Evolutionary conservation across 2,113 vertebrate species (phyloP).

Genomic region (Grallaria varia): DNA sequence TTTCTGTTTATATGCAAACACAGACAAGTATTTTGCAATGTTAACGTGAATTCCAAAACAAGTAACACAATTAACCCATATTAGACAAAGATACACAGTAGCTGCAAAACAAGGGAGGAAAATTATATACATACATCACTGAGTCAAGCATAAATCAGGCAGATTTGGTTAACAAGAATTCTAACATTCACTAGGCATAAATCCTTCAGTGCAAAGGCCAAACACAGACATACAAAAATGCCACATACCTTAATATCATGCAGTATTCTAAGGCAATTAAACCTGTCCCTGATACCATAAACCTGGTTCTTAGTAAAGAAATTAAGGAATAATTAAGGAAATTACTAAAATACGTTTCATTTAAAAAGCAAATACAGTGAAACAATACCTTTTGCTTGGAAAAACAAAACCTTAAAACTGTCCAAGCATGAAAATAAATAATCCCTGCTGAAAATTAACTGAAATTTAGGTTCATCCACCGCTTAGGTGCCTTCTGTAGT

Average conservation of each 20-base stretch:
- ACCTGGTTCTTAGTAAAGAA: neutral
- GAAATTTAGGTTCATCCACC: neutral
- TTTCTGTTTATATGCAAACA: neutral
- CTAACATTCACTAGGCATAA: neutral
- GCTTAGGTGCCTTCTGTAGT: neutral
- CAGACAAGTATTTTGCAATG: conserved; percentile 11
- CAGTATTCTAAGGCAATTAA: neutral
- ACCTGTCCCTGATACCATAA: neutral
- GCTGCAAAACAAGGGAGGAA: neutral
- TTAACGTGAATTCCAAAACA: conserved; percentile 35
- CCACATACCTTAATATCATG: neutral
- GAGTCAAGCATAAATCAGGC: neutral
- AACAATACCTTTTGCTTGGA: neutral
- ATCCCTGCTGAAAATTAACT: neutral
- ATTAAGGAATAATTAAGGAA: neutral
- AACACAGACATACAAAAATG: neutral
- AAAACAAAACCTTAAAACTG: neutral
- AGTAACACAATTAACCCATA: neutral
- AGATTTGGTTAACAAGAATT: neutral
- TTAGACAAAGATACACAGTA: neutral
- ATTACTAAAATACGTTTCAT: neutral
- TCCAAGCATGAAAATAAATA: neutral
- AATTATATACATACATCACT: neutral
- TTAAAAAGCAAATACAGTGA: conserved; percentile 1
- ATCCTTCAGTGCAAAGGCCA: neutral